A percentile compares a stretch with the other conserved stretches of the same genome.
These are phyloP conservation scores for Dallia pectoralis DNA, from an alignment of 2,797 vertebrate genomes.

Conservation along the genomic window DNA sequence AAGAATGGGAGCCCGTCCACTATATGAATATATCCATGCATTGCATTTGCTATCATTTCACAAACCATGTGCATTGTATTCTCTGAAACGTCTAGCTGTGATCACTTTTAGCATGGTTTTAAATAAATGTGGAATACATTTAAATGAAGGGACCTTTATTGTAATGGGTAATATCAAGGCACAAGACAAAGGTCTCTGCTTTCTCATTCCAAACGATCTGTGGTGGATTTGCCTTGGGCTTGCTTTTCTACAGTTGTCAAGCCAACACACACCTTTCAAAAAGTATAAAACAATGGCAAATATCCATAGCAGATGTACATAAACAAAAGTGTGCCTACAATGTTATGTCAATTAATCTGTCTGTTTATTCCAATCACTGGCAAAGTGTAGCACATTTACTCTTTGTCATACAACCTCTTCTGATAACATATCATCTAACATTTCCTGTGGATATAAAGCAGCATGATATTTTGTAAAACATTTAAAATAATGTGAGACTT, in stretches of 20 bases:
- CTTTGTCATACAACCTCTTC: constrained; percentile 10
- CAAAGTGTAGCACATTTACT: constrained; percentile 1
- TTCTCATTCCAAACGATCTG: constrained; percentile 9
- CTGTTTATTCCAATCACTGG: constrained; percentile 14
- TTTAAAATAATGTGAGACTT: constrained; percentile 16
- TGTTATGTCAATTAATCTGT: constrained; percentile 25
- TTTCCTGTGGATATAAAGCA: constrained; percentile 16
- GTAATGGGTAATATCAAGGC: constrained; percentile 49
- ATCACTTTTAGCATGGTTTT: background rate
- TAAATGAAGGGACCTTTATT: constrained; percentile 53
- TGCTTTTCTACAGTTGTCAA: constrained; percentile 14
- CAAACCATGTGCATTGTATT: background rate
- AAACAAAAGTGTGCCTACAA: constrained; percentile 6
- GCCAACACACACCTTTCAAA: constrained; percentile 4
- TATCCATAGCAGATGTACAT: background rate
- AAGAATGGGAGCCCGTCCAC: background rate
- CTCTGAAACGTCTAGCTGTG: background rate
- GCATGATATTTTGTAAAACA: constrained; percentile 3
- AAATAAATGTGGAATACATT: background rate
- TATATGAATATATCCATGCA: background rate
- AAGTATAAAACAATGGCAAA: constrained; percentile 16
- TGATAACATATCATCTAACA: constrained; percentile 9
- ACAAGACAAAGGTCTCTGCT: constrained; percentile 40
- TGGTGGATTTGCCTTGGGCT: constrained; percentile 3
- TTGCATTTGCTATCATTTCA: background rate